Evolutionary conservation across 1,140 invertebrate species (phyloP), one percentile per base, ranked within the genome.

Genomic region (Ptiloglossa arizonensis): DNA sequence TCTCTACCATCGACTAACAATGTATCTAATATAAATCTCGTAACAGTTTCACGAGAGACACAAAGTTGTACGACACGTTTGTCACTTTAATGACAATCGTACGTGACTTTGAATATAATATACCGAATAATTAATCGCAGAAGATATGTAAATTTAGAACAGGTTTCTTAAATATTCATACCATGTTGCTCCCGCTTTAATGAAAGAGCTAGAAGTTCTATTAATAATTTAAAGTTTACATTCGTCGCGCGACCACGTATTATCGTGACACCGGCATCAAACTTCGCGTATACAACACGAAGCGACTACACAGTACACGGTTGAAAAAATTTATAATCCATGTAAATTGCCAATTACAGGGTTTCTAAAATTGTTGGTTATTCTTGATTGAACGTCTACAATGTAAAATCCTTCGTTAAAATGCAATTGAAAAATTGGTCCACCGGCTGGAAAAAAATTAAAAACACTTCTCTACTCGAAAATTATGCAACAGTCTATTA

Each of bases 221-320:
- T 75, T 75, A 75, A 56, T 67, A 68, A 68, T 57, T 27, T 52
- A 32, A 68, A 57, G 64, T 75, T 68, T 75, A 75, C 63, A 75
- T 44, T 68, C 32, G 38, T 67, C 50, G 27, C 11, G 41, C 8
- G 3, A 11, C 1, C 17, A 4, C n/a, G 50, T 27, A 41, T 52
- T 29, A 64, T 38, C 48, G 38, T 41, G n/a, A 56, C 71, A 56
- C 44, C 19, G 50, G 24, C 29, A 35, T 5, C 9, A 2, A n/a
- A 11, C 9, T n/a, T n/a, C n/a, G n/a, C n/a, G n/a, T n/a, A n/a
- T n/a, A n/a, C 5, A 41, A 9, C 38, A 27, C 1, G 41, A 24
- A 29, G 17, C 13, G 35, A n/a, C 9, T 50, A n/a, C n/a, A n/a
- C n/a, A n/a, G n/a, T n/a, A n/a, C n/a, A n/a, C n/a, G n/a, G 17